Base-by-base conservation (phyloP, 1,140 invertebrate genomes). In the Lepidotrigona ventralis region DNA sequence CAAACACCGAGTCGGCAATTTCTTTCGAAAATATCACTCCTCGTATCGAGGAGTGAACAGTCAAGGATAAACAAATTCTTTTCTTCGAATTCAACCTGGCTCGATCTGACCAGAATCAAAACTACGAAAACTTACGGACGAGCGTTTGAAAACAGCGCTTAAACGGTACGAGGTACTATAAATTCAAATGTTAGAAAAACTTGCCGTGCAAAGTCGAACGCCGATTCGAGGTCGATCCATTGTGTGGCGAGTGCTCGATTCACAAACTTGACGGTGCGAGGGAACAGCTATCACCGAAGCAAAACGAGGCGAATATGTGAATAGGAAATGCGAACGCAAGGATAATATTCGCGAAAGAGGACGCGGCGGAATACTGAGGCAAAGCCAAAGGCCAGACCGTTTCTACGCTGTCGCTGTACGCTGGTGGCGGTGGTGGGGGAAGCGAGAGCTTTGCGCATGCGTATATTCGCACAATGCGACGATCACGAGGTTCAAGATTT, bases 351-450 rank as follows among this genome's bases (percentile, higher is more conserved):
- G 39, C 84, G 58, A 60, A 64, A 64, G 69, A 53, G 88, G 70
- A 86, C 86, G 87, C 87, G 86, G 75, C 87, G 86, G 71, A 63
- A 83, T 60, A 88, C 87, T 88, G 86, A 88, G 64, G 46, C 84
- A 33, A 77, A 87, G 77, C 71, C 64, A 68, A 75, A 82, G 85
- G 77, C 71, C 58, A 68, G 79, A 85, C 64, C 83, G 75, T 83
- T 75, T 83, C 73, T 81, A 76, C 70, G 53, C 58, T 79, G 73
- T n/a, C 64, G 66, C 63, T 29, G 56, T 58, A 17, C 51, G 19
- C 74, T 78, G 12, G 21, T 26, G 5, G 5, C 46, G 11, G 19
- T 12, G 58, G 68, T 14, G 51, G 75, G 54, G 21, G 15, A 2
- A 14, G 33, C 6, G 39, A 8, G 39, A 8, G 56, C n/a, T 56